Evolutionary conservation across 2,888 invertebrate species (phyloP), one percentile per base, ranked within the genome.

Genomic region (Meghimatium bilineatum): DNA sequence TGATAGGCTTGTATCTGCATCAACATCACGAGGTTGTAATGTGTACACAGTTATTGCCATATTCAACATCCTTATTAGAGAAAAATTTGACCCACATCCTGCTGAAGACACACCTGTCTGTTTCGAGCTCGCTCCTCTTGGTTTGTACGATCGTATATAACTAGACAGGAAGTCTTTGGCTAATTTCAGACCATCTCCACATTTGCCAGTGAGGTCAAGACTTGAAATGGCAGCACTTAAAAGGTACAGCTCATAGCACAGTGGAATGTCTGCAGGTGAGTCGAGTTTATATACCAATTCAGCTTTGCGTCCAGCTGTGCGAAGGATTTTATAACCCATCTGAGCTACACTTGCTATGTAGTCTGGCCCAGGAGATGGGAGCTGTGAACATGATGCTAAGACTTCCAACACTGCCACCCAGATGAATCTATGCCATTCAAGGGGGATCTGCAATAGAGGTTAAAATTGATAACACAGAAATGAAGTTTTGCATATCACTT

Each of bases 21-120:
- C 29, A 32, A 82, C 52, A 38, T 82, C 82, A 49, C 76, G 60
- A 23, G 66, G 75, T 66, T 82, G 82, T 34, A 76, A n/a, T 14
- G 69, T 26, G 36, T 66, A 82, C 14, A 34, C 67, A 12, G 29
- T 67, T 12, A 76, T 66, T 8, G 82, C 76, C 49, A 60, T 44
- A 14, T 74, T 23, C 60, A 81, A n/a, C 12, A 74, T 20, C 23
- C 8, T 29, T 49, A 32, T 5, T 6, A 69, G 23, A 5, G 26
- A 26, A 29, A n/a, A 49, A 44, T 34, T 23, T 34, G 20, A 1
- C 14, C 29, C 79, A 29, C 6, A 32, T n/a, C 10, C 36, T 0
- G 29, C n/a, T n/a, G 36, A 3, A 10, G 26, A 34, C 1, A 0
- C 14, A 56, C n/a, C 34, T 56, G 0, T 71, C 2, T 32, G 36